A percentile compares a stretch with the other conserved stretches of the same genome.
Conservation (phyloP, 1,140 invertebrate species). For the Zeugodacus cucurbitae region DNA sequence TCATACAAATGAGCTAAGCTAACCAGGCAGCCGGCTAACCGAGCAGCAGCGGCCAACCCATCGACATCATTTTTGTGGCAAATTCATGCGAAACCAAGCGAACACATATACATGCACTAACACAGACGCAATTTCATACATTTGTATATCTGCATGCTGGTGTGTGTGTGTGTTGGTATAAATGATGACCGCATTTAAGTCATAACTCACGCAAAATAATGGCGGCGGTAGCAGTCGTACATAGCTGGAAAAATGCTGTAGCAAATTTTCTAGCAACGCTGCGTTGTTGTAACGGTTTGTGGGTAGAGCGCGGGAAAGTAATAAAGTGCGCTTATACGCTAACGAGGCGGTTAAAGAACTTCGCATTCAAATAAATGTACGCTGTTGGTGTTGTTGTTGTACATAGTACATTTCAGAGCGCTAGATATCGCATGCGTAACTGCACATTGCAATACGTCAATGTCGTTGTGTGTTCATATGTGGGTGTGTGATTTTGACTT, state of each 20-base stretch:
- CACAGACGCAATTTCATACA: not conserved
- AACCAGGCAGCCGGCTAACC: not conserved
- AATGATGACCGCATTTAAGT: slow-evolving; percentile 35
- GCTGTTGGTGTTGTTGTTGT: not conserved
- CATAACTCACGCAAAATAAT: slow-evolving; percentile 36
- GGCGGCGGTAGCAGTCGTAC: not conserved
- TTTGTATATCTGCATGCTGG: not conserved
- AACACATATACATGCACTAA: not conserved
- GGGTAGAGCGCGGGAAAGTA: not conserved
- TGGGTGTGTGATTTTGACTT: not conserved
- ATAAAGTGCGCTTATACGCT: slow-evolving; percentile 26
- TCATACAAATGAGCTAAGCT: slow-evolving; percentile 20
- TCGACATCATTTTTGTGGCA: slow-evolving; percentile 15
- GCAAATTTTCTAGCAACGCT: not conserved
- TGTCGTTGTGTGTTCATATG: not conserved
- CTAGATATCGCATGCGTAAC: not conserved
- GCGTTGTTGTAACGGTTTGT: not conserved
- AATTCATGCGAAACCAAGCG: not conserved
- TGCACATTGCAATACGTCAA: not conserved
- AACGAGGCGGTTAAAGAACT: slow-evolving; percentile 5
- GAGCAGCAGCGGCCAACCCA: not conserved
- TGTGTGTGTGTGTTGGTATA: not conserved
- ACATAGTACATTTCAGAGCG: not conserved
- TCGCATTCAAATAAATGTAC: not conserved
- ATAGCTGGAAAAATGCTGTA: not conserved